These are phyloP conservation scores for Cirrhinus molitorella DNA, from an alignment of 2,797 vertebrate species.

Conservation along the genomic window DNA sequence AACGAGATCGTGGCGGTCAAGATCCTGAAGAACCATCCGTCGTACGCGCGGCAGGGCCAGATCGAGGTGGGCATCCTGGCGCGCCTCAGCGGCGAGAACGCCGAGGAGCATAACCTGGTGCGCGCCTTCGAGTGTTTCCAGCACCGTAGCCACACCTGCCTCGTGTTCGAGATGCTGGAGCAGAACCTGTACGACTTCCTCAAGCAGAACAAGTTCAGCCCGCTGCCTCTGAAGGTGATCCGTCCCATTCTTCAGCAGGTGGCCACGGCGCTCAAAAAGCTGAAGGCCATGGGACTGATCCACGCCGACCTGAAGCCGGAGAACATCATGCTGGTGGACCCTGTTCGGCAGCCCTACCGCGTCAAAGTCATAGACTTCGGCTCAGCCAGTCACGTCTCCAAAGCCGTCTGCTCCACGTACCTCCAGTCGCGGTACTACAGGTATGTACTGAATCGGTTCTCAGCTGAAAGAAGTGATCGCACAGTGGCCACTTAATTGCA, in stretches of 20 bases:
- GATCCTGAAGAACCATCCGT: slow-evolving; percentile 98
- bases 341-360: slow-evolving; percentile 93
- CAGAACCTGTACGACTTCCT: slow-evolving; percentile 99
- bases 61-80: slow-evolving; percentile 98
- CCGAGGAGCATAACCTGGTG: slow-evolving; percentile 97
- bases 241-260: slow-evolving; percentile 98
- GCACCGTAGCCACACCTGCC: slow-evolving; percentile 96
- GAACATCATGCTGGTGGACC: slow-evolving; percentile 98
- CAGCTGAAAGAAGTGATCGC: no score
- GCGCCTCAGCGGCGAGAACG: slow-evolving; percentile 94
- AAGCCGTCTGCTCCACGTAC: slow-evolving; percentile 99
- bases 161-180: slow-evolving; percentile 99
- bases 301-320: slow-evolving; percentile 97
- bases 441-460: slow-evolving; percentile 72
- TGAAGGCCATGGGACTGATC: slow-evolving; percentile 98
- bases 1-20: slow-evolving; percentile 97
- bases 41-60: slow-evolving; percentile 96
- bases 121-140: slow-evolving; percentile 98
- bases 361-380: slow-evolving; percentile 99
- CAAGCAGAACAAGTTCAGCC: slow-evolving; percentile 99
- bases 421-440: slow-evolving; percentile 99
- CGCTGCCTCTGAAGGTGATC: slow-evolving; percentile 96
- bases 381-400: slow-evolving; percentile 98
- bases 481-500: no score
- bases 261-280: slow-evolving; percentile 95